phyloP scores from a whole-genome alignment of 2,113 vertebrate genomes.

The Electrona antarctica region DNA sequence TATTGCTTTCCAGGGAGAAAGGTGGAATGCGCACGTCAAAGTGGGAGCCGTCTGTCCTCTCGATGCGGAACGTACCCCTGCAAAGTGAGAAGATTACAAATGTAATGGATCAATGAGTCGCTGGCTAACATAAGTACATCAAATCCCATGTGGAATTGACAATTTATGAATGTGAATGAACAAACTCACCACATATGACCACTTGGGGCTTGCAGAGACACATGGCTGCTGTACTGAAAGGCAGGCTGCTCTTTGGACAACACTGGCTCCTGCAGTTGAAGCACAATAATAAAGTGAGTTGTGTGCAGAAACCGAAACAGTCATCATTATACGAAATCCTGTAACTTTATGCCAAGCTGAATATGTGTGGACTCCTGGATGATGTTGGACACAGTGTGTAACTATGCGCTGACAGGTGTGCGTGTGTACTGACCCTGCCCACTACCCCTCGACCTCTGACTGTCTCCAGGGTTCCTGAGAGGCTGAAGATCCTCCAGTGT shows the following conservation, averaged over 20 bases:
- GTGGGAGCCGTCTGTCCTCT: slow-evolving; percentile 94
- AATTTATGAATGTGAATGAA: not conserved
- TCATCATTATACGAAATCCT: too few relatives aligned
- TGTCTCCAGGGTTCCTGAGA: slow-evolving; percentile 95
- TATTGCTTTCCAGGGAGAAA: slow-evolving; percentile 98
- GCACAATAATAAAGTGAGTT: not conserved
- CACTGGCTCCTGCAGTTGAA: slow-evolving; percentile 87
- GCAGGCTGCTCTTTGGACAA: slow-evolving; percentile 97
- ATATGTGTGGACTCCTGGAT: too few relatives aligned
- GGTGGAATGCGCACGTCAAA: slow-evolving; percentile 98
- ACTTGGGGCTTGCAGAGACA: slow-evolving; percentile 95
- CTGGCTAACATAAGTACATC: too few relatives aligned
- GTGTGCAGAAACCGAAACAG: too few relatives aligned
- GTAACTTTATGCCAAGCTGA: too few relatives aligned
- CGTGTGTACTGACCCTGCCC: slow-evolving; percentile 83
- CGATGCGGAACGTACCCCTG: slow-evolving; percentile 97
- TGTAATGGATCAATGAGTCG: not conserved
- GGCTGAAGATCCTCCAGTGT: slow-evolving; percentile 98
- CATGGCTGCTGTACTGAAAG: slow-evolving; percentile 98
- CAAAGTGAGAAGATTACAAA: not conserved
- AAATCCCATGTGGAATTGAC: not conserved
- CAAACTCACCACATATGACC: slow-evolving; percentile 96
- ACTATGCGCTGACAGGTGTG: not conserved
- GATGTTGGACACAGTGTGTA: too few relatives aligned
- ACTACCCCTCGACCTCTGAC: slow-evolving; percentile 95